These are phyloP conservation scores for Tupiocoris notatus DNA, from an alignment of 2,888 invertebrate genomes.

Conservation along the genomic window DNA sequence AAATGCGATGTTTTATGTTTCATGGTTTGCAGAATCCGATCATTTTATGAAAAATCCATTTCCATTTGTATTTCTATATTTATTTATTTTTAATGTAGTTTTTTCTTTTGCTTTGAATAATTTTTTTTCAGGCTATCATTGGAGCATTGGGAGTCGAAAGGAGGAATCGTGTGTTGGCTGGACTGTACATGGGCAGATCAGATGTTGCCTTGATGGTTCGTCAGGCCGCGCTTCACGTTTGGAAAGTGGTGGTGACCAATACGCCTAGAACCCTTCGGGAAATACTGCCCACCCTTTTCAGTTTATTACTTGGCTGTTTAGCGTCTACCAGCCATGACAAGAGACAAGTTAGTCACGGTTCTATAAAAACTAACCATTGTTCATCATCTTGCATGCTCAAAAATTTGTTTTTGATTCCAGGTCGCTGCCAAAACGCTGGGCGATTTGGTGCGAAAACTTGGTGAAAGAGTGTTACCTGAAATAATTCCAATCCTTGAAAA, in stretches of 20 bases:
- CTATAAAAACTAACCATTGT: too few species aligned
- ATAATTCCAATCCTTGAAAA: conserved; percentile 96
- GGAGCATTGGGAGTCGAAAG: conserved; percentile 83
- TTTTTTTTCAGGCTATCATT: conserved; percentile 81
- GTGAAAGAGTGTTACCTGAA: conserved; percentile 95
- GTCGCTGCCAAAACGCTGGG: conserved; percentile 95
- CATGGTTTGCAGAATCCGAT: too few species aligned
- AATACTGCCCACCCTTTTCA: conserved; percentile 92
- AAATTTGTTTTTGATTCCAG: too few species aligned
- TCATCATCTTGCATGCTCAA: too few species aligned
- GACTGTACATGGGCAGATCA: conserved; percentile 94
- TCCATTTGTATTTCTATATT: too few species aligned
- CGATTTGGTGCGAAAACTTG: conserved; percentile 93
- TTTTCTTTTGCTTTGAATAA: too few species aligned
- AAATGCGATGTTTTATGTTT: too few species aligned
- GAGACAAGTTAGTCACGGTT: conserved; percentile 68
- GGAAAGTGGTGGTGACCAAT: conserved; percentile 99
- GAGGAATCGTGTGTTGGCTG: conserved; percentile 88
- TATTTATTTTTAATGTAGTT: too few species aligned
- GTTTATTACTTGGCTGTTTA: conserved; percentile 85
- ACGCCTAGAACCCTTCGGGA: conserved; percentile 94
- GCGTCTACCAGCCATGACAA: conserved; percentile 96
- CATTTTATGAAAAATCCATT: too few species aligned
- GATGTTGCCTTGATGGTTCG: conserved; percentile 96
- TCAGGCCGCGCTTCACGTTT: conserved; percentile 96